Conservation (phyloP, 1,140 invertebrate species). For the silkworm (Bombyx mori) region ASM3026992v2 NC_085119.1:12288001-12288500, state of each 20-base stretch:
- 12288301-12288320: slow-evolving; percentile 67
- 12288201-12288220: slow-evolving; percentile 96
- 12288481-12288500: no score
- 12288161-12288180: slow-evolving; percentile 94
- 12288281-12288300: slow-evolving; percentile 77
- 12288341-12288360: slow-evolving; percentile 75
- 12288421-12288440: no score
- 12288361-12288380: slow-evolving; percentile 29
- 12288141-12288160: slow-evolving; percentile 95
- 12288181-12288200: slow-evolving; percentile 97
- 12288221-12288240: slow-evolving; percentile 97
- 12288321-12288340: slow-evolving; percentile 78
- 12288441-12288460: no score
- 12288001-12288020: slow-evolving; percentile 10
- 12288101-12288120: slow-evolving; percentile 57
- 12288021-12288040: slow-evolving; percentile 47
- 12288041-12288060: slow-evolving; percentile 41
- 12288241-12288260: slow-evolving; percentile 96
- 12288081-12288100: slow-evolving; percentile 34
- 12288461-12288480: no score
- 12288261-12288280: slow-evolving; percentile 94
- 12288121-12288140: slow-evolving; percentile 87
- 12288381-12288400: no score
- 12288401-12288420: no score
- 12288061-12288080: slow-evolving; percentile 39